A percentile compares a stretch with the other conserved stretches of the same genome.
Conservation (phyloP, 2,113 vertebrate species). For the Bos javanicus region DNA sequence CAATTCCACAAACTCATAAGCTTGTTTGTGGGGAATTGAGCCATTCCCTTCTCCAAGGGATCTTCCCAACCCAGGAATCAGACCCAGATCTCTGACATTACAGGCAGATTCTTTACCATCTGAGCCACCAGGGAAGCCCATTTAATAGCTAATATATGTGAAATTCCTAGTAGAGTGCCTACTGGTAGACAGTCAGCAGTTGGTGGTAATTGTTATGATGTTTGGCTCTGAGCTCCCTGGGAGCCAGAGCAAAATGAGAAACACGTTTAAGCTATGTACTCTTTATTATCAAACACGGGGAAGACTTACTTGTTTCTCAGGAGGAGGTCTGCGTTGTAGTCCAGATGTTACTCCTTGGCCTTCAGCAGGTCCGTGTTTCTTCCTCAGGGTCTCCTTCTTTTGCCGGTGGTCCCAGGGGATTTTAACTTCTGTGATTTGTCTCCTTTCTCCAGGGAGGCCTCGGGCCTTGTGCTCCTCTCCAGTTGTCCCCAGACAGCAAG, state of each 20-base stretch:
- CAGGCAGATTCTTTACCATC: background rate
- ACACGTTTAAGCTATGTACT: background rate
- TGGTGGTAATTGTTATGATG: background rate
- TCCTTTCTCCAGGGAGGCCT: constrained; percentile 70
- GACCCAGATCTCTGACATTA: background rate
- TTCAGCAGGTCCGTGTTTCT: background rate
- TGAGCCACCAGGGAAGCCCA: background rate
- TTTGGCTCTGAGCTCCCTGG: background rate
- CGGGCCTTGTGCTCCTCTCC: constrained; percentile 84
- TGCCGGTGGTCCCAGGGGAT: background rate
- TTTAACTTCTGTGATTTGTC: background rate
- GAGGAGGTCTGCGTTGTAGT: background rate
- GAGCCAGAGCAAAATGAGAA: background rate
- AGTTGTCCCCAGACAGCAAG: constrained; percentile 71
- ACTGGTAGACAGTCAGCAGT: background rate
- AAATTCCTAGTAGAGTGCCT: background rate
- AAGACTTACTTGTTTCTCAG: background rate
- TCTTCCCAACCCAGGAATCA: background rate
- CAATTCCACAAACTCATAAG: background rate
- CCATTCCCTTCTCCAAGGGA: background rate
- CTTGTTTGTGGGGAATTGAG: background rate
- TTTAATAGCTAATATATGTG: background rate
- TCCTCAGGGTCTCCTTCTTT: background rate
- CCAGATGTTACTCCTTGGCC: background rate
- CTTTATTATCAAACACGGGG: background rate